Evolutionary conservation across 2,113 vertebrate genomes (phyloP).

Genomic region (Perognathus longimembris): DNA sequence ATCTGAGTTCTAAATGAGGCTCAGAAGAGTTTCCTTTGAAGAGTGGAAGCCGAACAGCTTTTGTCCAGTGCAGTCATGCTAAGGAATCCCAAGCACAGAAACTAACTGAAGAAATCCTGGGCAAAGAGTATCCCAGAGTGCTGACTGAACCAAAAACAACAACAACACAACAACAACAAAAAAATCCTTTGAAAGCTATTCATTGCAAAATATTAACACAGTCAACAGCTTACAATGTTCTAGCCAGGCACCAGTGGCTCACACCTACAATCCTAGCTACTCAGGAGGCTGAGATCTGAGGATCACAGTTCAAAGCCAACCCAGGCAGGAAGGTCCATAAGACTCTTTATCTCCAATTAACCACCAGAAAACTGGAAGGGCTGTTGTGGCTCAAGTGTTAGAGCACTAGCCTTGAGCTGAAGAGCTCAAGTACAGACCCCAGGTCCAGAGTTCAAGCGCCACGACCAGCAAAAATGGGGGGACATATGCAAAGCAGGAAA

Average conservation of each 20-base stretch:
- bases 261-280: no score
- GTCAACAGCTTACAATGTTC: neutral
- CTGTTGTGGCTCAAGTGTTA: neutral
- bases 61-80: neutral
- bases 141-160: neutral
- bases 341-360: neutral
- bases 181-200: neutral
- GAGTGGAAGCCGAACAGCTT: no score
- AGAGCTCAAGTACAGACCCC: no score
- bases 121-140: neutral
- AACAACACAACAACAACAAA: neutral
- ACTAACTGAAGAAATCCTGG: neutral
- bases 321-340: no score
- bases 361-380: no score
- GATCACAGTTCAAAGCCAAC: no score
- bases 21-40: neutral
- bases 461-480: no score
- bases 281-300: no score
- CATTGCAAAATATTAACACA: neutral
- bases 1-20: neutral
- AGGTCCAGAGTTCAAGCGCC: no score
- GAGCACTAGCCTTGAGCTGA: no score
- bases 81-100: neutral
- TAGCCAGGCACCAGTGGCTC: no score
- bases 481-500: conserved; percentile 7